Evolutionary conservation across 2,113 vertebrate genomes (phyloP), one percentile per base, ranked within the genome.

Genomic region (Motacilla tschutschensis): DNA sequence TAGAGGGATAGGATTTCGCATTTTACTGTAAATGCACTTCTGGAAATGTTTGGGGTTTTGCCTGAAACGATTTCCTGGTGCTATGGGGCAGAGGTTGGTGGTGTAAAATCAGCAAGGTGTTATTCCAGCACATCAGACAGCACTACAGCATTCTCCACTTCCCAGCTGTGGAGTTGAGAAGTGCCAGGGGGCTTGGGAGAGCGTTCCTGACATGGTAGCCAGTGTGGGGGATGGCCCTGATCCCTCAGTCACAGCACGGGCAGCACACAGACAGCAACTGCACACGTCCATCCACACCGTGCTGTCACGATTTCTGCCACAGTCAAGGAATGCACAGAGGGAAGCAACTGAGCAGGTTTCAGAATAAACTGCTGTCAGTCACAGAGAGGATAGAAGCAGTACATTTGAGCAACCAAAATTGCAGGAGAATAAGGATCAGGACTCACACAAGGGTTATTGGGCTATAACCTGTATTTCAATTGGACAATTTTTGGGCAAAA

Each of bases 131-230:
- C 2, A 0, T 57, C 6, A 2, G n/a, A 43, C 14, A 73, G 59
- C 13, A 6, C 18, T 54, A 28, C 12, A 1, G 0, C 1, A 3
- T 51, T 66, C 36, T 59, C 15, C 10, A 17, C 25, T 62, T 51
- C n/a, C 24, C 14, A 62, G 40, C 14, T 0, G 0, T 10, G 43
- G 35, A 54, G 38, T 4, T 51, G 24, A 66, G 55, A 72, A 80
- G 51, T 47, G 41, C 24, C 2, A 0, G 14, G 31, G 51, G 36
- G 25, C 24, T 31, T 31, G 66, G 28, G 26, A 50, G 5, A 33
- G 28, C 4, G 0, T 24, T 51, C 29, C 50, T 51, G 43, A 58
- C 5, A 15, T 0, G 0, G 14, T 0, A 6, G 17, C 31, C 3
- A 3, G 28, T 0, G 2, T 5, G 2, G 5, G 12, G 14, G 6